These are phyloP conservation scores for Deilephila elpenor DNA, from an alignment of 2,888 invertebrate genomes.

Conservation along the genomic window DNA sequence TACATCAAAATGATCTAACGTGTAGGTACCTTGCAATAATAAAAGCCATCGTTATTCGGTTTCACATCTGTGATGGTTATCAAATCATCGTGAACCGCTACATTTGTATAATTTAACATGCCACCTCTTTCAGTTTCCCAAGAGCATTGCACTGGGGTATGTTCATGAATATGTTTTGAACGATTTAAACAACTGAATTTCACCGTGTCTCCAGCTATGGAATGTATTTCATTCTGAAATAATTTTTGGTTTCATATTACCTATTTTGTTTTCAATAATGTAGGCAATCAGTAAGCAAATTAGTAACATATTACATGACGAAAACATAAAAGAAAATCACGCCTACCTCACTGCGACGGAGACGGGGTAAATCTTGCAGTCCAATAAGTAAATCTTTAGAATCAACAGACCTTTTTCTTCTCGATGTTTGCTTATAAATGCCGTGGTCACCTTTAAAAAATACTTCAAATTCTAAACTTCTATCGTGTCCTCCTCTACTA, in stretches of 20 bases:
- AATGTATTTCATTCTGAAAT: slow-evolving; percentile 55
- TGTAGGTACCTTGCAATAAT: slow-evolving; percentile 48
- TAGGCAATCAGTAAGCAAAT: background rate
- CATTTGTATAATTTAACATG: slow-evolving; percentile 50
- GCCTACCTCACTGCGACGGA: slow-evolving; percentile 49
- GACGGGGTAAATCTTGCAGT: slow-evolving; percentile 51
- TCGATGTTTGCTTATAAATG: slow-evolving; percentile 52
- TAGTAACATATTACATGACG: background rate
- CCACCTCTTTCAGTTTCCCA: slow-evolving; percentile 51
- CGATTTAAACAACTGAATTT: slow-evolving; percentile 47
- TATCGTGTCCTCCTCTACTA: background rate
- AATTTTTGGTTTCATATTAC: background rate
- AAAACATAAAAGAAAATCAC: background rate
- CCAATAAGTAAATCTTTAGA: slow-evolving; percentile 40
- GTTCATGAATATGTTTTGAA: background rate
- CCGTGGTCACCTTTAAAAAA: slow-evolving; percentile 52
- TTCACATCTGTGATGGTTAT: slow-evolving; percentile 46
- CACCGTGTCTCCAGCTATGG: slow-evolving; percentile 51
- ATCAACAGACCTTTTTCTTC: slow-evolving; percentile 46
- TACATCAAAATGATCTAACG: slow-evolving; percentile 43
- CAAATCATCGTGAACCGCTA: slow-evolving; percentile 42
- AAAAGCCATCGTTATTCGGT: slow-evolving; percentile 54
- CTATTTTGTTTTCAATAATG: too few relatives aligned
- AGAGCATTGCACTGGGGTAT: slow-evolving; percentile 28
- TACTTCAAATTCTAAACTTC: slow-evolving; percentile 44